Evolutionary conservation across 1,140 invertebrate species (phyloP).

Genomic region (Lutraria rhynchaena): DNA sequence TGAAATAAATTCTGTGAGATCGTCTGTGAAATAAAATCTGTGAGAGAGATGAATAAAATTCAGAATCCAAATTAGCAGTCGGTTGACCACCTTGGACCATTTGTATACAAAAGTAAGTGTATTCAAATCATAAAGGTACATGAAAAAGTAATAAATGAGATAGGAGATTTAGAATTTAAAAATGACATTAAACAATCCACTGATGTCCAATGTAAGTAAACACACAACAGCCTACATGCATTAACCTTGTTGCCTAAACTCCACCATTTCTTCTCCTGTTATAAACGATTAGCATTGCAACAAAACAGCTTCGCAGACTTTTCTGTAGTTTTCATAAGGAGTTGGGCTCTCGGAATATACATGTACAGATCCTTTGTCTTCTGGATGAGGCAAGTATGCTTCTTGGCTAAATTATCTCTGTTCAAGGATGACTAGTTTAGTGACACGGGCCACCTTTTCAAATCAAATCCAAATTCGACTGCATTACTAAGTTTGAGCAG

Average conservation of each 20-base stretch:
- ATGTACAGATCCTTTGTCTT: slow-evolving; percentile 3
- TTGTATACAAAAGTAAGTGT: too few species aligned
- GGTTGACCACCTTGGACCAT: too few species aligned
- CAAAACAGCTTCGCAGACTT: background rate
- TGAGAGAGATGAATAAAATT: too few species aligned
- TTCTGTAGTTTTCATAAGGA: slow-evolving; percentile 3
- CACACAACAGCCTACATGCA: too few species aligned
- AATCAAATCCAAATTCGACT: slow-evolving; percentile 42
- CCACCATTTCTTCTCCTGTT: slow-evolving; percentile 32
- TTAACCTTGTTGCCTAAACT: slow-evolving; percentile 37
- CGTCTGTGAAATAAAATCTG: too few species aligned
- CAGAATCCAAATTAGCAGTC: too few species aligned
- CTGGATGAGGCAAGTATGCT: slow-evolving; percentile 20
- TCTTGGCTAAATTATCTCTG: slow-evolving; percentile 1
- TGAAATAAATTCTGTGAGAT: too few species aligned
- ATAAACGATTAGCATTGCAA: slow-evolving; percentile 26
- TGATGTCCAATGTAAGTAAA: too few species aligned
- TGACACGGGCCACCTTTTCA: slow-evolving; percentile 19
- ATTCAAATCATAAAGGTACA: too few species aligned
- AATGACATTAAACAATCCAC: too few species aligned
- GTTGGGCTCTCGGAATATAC: background rate
- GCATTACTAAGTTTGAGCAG: slow-evolving; percentile 35
- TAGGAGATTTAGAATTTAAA: too few species aligned
- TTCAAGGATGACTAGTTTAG: slow-evolving; percentile 17
- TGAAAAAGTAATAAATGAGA: too few species aligned